Evolutionary conservation across 2,797 vertebrate species (phyloP), one percentile per base, ranked within the genome.

Genomic region (Anabacerthia variegaticeps): DNA sequence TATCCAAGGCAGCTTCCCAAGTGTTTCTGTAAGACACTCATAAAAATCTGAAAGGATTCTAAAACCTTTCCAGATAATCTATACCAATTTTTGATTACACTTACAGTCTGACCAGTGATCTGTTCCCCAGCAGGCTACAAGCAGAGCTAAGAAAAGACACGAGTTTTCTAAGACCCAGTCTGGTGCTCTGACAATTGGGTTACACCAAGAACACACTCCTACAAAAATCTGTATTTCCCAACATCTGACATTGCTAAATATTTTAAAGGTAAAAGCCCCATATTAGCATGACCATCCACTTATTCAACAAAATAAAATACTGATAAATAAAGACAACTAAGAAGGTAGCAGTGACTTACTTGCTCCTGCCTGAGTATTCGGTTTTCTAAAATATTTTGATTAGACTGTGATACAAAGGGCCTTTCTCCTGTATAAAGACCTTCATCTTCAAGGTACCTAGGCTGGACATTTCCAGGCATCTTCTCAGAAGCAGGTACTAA

Each of bases 301-400:
- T 74, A 63, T 10, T 68, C 30, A 90, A 85, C 3, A 61, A 67
- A 92, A 36, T 54, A 73, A 85, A 85, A 36, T 61, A 67, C 19
- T 54, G 20, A 72, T 37, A 83, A 72, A 36, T 21, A 55, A 14
- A 73, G 28, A 72, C 17, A 77, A 11, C 14, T 65, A 43, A 79
- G 74, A 79, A 44, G 12, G 16, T 17, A 80, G 20, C 8, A 32
- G 14, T 34, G 43, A 90, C 85, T 97, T 98, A 99, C 99, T 89
- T 98, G 97, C 10, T 98, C 98, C 92, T 98, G 98, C 85, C 94
- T 98, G 80, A 99, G 97, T 86, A 99, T 92, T 59, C 99, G 98
- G 96, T 99, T 99, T 96, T 99, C 99, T 95, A 99, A 72, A 92
- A 99, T 98, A 97, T 99, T 99, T 98, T 98, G 98, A 95, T 99